Conservation (phyloP, 2,113 vertebrate genomes). For the Chauna torquata region DNA sequence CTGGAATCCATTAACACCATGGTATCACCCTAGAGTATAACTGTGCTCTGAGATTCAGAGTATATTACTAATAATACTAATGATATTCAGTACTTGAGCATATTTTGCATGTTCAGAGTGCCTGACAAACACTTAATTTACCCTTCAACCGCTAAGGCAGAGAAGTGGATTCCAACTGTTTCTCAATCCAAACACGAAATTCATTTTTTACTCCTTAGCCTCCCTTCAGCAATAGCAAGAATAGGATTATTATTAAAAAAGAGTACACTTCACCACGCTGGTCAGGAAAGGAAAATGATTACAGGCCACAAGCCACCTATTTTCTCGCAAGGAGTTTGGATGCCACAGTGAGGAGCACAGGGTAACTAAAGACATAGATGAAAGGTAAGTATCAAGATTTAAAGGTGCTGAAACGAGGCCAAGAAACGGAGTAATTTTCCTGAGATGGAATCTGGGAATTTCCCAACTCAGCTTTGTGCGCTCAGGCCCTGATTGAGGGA, state of each 20-base stretch:
- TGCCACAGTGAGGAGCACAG: fast-evolving
- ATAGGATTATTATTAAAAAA: neutral
- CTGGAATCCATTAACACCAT: neutral
- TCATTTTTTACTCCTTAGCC: neutral
- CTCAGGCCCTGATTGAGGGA: neutral
- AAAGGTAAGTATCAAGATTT: neutral
- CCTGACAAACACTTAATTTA: neutral
- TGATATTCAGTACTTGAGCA: too few species aligned
- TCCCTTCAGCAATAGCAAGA: neutral
- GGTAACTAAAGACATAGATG: neutral
- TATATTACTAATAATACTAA: too few species aligned
- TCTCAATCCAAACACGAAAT: neutral
- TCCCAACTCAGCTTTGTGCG: neutral
- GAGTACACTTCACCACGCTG: fast-evolving
- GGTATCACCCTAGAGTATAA: neutral
- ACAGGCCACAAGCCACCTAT: neutral
- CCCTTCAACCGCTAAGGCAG: neutral
- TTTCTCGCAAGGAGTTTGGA: neutral
- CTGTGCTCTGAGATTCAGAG: fast-evolving
- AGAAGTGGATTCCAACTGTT: neutral
- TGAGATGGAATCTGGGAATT: neutral
- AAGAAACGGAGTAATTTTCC: neutral
- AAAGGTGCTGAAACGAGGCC: neutral
- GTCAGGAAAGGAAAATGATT: neutral
- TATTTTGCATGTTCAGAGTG: neutral